Conservation (phyloP, 2,888 invertebrate genomes). For the Erannis defoliaria region DNA sequence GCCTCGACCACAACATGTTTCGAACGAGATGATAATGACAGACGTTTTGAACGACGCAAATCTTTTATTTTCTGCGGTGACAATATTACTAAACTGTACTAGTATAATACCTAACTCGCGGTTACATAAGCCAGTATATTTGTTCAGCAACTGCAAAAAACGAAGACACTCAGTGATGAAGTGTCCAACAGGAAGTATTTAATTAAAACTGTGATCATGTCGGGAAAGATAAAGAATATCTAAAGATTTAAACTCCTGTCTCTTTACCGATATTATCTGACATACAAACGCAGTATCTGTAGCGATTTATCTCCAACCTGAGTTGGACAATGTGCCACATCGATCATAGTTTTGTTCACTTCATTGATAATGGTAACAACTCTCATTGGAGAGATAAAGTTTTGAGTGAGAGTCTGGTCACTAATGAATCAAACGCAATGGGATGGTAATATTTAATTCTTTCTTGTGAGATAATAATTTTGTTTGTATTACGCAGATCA, state of each 20-base stretch:
- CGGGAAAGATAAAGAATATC: constrained; percentile 55
- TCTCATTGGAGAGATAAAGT: constrained; percentile 38
- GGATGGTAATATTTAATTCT: not conserved
- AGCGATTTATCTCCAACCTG: constrained; percentile 71
- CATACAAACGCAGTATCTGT: constrained; percentile 66
- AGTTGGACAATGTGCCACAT: constrained; percentile 64
- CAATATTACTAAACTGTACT: constrained; percentile 56
- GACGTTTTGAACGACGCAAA: constrained; percentile 50
- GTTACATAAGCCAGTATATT: constrained; percentile 53
- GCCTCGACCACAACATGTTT: constrained; percentile 78
- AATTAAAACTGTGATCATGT: constrained; percentile 49
- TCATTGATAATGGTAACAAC: constrained; percentile 73
- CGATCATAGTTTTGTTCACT: constrained; percentile 81
- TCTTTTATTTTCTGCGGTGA: constrained; percentile 73
- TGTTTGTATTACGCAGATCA: not conserved
- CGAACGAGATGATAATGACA: constrained; percentile 81
- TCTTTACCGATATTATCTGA: constrained; percentile 65
- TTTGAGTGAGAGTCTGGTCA: constrained; percentile 30
- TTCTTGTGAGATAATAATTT: not conserved
- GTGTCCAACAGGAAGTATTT: constrained; percentile 47
- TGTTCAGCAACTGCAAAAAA: constrained; percentile 9
- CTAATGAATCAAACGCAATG: constrained; percentile 33
- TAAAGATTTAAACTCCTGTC: constrained; percentile 66
- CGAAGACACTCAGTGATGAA: constrained; percentile 19
- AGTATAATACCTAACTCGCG: constrained; percentile 59